Percentiles rank a stretch among this genome's conserved stretches.
These are phyloP conservation scores for Sylvilagus bachmani DNA, from an alignment of 2,113 vertebrate species.

Conservation along the genomic window DNA sequence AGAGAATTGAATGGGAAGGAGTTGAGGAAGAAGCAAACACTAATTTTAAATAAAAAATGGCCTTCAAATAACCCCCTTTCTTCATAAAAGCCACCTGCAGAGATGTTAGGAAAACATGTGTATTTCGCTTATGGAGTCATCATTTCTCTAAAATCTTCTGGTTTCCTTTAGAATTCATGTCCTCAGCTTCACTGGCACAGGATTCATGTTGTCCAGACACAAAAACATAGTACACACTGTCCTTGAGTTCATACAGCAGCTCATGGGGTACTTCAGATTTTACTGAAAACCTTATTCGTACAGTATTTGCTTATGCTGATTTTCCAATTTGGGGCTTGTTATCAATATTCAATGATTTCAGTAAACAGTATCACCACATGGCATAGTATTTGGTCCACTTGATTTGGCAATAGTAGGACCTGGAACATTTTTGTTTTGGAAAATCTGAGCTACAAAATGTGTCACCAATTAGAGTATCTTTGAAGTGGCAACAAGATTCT, in stretches of 20 bases:
- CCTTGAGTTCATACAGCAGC: not conserved
- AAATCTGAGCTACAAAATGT: constrained; percentile 73
- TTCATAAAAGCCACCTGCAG: not conserved
- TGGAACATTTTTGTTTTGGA: constrained; percentile 68
- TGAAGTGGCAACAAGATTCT: constrained; percentile 72
- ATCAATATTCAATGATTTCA: constrained; percentile 54
- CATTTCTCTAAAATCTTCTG: constrained; percentile 18
- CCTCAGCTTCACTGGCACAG: not conserved
- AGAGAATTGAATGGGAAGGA: not conserved
- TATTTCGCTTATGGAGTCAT: not conserved
- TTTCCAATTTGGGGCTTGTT: not conserved
- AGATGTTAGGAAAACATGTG: not conserved
- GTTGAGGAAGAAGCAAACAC: not conserved
- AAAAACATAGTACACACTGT: not conserved
- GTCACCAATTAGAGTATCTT: constrained; percentile 68
- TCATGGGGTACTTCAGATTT: not conserved
- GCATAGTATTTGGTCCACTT: not conserved
- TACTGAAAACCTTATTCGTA: not conserved
- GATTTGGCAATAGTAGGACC: constrained; percentile 41
- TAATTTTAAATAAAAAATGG: constrained; percentile 16
- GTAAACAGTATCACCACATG: not conserved
- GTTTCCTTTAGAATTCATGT: constrained; percentile 17
- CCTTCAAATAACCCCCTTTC: constrained; percentile 4
- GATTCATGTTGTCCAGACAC: not conserved
- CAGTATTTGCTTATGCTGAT: not conserved